Base-by-base conservation (phyloP, 2,888 invertebrate species). In the Brassicogethes aeneus region DNA sequence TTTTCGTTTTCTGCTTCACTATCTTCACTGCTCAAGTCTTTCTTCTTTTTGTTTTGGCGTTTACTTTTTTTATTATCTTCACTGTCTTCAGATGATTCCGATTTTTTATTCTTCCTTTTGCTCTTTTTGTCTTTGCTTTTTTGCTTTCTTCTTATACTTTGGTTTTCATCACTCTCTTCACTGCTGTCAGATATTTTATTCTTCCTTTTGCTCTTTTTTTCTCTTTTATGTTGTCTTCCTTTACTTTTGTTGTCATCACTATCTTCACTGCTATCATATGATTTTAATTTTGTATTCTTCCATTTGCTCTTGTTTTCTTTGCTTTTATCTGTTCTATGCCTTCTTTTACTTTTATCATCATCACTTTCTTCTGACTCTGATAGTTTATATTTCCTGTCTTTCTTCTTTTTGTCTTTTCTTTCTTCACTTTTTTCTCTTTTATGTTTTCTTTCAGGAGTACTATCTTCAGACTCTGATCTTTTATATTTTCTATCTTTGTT, bases 371-470 rank as follows among this genome's bases (percentile, higher is more conserved):
- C 39, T 37, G 31, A 42, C 13, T 37, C 17, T 41, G 47, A 42
- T 48, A 41, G 38, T 36, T 42, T 43, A 41, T 30, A 39, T 14
- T 57, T 53, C n/a, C 45, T 37, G 44, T 45, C 33, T 34, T 46
- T 42, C 17, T 56, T 51, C 41, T 44, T 46, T 39, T 12, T n/a
- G n/a, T n/a, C n/a, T n/a, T 10, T 15, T 37, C 51, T 53, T 43
- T 55, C 53, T 34, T 23, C 43, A 45, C 17, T 37, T 31, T 45
- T 39, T 37, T 46, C 44, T n/a, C n/a, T n/a, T n/a, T n/a, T n/a
- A n/a, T n/a, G n/a, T 30, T 53, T 48, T 2, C 57, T 56, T 30
- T 53, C 56, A 8, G 44, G 32, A 16, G 17, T 43, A 15, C 15
- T 12, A 36, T 12, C 10, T 23, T 3, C 42, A 36, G 3, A 16